phyloP scores from a whole-genome alignment of 2,888 invertebrate genomes.

The Opisthograptis luteolata region DNA sequence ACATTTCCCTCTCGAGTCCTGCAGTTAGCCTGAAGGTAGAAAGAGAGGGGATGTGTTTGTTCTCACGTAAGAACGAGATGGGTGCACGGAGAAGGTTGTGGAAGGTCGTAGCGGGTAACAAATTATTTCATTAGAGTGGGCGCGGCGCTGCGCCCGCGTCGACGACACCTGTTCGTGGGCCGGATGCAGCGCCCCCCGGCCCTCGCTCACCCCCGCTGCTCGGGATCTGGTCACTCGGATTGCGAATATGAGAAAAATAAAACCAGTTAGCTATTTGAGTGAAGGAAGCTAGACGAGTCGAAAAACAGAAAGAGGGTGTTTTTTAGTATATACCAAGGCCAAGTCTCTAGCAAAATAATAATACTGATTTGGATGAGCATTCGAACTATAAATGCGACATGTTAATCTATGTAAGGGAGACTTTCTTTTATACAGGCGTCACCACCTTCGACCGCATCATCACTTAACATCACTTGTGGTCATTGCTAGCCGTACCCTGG shows the following conservation, averaged over 20 bases:
- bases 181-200: slow-evolving; percentile 69
- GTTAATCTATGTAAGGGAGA: too few species aligned
- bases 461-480: too few species aligned
- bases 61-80: slow-evolving; percentile 44
- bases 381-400: too few species aligned
- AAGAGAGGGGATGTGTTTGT: slow-evolving; percentile 21
- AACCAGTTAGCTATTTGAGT: neutral
- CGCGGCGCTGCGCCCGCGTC: slow-evolving; percentile 57
- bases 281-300: neutral
- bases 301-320: too few species aligned
- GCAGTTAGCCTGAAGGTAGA: slow-evolving; percentile 24
- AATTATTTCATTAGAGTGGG: slow-evolving; percentile 79
- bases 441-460: too few species aligned
- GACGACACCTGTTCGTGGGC: slow-evolving; percentile 75
- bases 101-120: slow-evolving; percentile 73
- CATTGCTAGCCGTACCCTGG: too few species aligned
- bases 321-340: too few species aligned
- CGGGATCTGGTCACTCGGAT: slow-evolving; percentile 48
- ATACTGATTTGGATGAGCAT: too few species aligned
- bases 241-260: slow-evolving; percentile 37
- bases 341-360: too few species aligned
- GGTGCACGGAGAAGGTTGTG: slow-evolving; percentile 65
- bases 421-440: too few species aligned
- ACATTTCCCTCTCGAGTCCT: slow-evolving; percentile 25
- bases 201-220: slow-evolving; percentile 36